These are phyloP conservation scores for Rambutsinella grinnellia DNA, from an alignment of 2,888 invertebrate genomes.

Conservation along the genomic window DNA sequence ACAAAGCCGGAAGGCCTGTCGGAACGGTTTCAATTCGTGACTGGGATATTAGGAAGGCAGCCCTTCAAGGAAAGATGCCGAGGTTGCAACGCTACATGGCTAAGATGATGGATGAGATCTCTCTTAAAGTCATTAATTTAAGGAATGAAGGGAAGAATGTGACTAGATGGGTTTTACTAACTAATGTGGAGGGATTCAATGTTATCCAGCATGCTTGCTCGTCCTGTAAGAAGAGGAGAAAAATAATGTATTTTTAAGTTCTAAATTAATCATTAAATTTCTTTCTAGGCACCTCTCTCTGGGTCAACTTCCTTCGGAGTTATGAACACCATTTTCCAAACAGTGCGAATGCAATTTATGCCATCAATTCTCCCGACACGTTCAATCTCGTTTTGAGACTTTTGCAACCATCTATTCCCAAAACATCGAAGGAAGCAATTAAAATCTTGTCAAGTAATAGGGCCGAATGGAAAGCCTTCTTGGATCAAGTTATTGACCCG, in stretches of 20 bases:
- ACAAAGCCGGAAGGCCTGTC: conserved; percentile 36
- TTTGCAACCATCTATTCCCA: conserved; percentile 30
- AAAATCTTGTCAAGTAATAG: conserved; percentile 26
- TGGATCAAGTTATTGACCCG: conserved; percentile 15
- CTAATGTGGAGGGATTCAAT: conserved; percentile 38
- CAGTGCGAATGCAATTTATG: conserved; percentile 25
- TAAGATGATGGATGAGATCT: conserved; percentile 40
- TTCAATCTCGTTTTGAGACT: conserved; percentile 37
- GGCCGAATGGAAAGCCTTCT: conserved; percentile 21
- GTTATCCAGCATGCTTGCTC: conserved; percentile 37
- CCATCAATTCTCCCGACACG: conserved; percentile 37
- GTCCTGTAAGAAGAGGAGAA: not conserved
- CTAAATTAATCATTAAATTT: conserved; percentile 1
- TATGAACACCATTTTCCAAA: conserved; percentile 39
- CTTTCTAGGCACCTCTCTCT: conserved; percentile 28
- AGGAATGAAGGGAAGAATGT: conserved; percentile 24
- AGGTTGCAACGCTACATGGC: conserved; percentile 46
- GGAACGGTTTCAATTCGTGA: conserved; percentile 33
- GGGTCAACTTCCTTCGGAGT: conserved; percentile 30
- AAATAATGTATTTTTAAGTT: not conserved
- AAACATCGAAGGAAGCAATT: conserved; percentile 27
- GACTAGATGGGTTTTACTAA: conserved; percentile 29
- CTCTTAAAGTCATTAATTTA: conserved; percentile 25
- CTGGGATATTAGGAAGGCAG: conserved; percentile 32
- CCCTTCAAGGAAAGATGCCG: conserved; percentile 26